Percentiles rank a stretch among this genome's conserved stretches.
These are phyloP conservation scores for Scaptomyza montana DNA, from an alignment of 1,140 invertebrate species.

Conservation along the genomic window DNA sequence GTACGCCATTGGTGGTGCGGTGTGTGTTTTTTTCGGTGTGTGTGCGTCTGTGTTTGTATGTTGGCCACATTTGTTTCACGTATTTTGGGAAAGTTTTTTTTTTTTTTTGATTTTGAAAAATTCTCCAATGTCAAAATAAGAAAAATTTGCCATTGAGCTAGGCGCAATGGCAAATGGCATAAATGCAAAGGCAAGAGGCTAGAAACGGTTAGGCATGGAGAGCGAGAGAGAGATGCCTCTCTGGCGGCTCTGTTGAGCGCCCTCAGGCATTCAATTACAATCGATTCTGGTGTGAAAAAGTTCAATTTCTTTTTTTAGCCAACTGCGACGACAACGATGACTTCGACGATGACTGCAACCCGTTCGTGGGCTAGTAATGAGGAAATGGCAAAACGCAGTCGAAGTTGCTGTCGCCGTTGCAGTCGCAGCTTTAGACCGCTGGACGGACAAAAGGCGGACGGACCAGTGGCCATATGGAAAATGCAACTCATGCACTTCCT, in stretches of 20 bases:
- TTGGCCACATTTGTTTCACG: conserved; percentile 60
- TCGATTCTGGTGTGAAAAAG: conserved; percentile 82
- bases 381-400: conserved; percentile 81
- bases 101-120: conserved; percentile 66
- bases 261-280: conserved; percentile 82
- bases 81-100: conserved; percentile 57
- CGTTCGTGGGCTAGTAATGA: conserved; percentile 76
- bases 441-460: conserved; percentile 16
- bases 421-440: conserved; percentile 17
- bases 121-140: conserved; percentile 76
- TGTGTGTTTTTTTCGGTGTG: conserved; percentile 23
- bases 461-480: conserved; percentile 74
- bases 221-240: conserved; percentile 2
- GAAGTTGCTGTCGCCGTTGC: conserved; percentile 10
- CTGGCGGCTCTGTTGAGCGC: conserved; percentile 39
- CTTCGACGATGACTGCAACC: conserved; percentile 62
- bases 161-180: conserved; percentile 19
- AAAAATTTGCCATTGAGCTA: conserved; percentile 73
- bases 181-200: conserved; percentile 28
- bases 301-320: conserved; percentile 77
- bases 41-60: background rate
- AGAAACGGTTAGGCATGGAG: conserved; percentile 27
- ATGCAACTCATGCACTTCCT: conserved; percentile 82
- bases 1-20: conserved; percentile 75
- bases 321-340: conserved; percentile 44